Base-by-base conservation (phyloP, 2,113 vertebrate genomes). In the Melierax canorus region DNA sequence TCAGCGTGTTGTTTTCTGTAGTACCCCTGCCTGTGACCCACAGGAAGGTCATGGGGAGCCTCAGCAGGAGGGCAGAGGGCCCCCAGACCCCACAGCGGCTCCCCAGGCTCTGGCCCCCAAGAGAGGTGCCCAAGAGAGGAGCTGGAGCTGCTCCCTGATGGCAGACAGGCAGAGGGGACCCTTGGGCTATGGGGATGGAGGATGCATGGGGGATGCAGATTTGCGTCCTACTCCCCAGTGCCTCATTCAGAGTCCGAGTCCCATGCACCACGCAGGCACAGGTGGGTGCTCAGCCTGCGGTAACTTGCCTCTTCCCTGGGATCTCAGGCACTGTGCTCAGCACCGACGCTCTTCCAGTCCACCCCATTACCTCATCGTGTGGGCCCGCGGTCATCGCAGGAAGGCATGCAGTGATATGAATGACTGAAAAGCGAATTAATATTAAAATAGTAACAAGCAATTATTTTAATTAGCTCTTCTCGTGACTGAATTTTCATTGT, bases 401-500 rank as follows among this genome's bases (percentile, higher is more conserved):
- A 90, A 77, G 39, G 48, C 66, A 45, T 38, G 69, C 39, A 75
- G 38, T 2, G 11, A 73, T 20, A n/a, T 9, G 45, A 90, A 76
- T 36, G 45, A 86, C 80, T 95, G 66, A 50, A 73, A 88, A 69
- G 29, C 62, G 63, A 79, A 87, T 85, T 69, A 73, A 84, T 91
- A 87, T 76, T 79, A 97, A 95, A 95, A 89, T 23, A 82, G 73
- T 22, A 92, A 56, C 69, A 69, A 72, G 43, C 15, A 77, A 88
- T 95, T 91, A 87, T 90, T 95, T 94, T 91, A 94, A 82, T 96
- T 92, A 92, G 55, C 63, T 91, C 15, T 91, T 81, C 75, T 87
- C 1, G 0, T 82, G 77, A 82, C 86, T 91, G 69, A 91, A 82
- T 85, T 92, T 92, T 87, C 72, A 48, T 78, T 89, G 77, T 83